Evolutionary conservation across 2,113 vertebrate species (phyloP), one percentile per base, ranked within the genome.

Genomic region (Zosterops hypoxanthus): DNA sequence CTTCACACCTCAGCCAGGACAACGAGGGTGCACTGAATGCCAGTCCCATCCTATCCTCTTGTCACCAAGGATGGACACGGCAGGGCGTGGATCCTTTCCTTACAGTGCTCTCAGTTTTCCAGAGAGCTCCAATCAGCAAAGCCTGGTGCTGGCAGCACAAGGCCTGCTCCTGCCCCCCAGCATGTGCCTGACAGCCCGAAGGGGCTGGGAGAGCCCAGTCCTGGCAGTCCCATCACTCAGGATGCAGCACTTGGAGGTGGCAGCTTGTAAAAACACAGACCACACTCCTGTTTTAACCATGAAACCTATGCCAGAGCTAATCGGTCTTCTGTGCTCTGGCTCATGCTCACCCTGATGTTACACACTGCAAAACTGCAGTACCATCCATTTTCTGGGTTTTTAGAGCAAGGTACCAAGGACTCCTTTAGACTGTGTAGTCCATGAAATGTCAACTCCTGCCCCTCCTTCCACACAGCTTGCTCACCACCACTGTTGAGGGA

Each of bases 291-390:
- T 82, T 78, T 75, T 11, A 92, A 80, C 23, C 2, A 2, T 3
- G 18, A 89, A 44, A 60, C 41, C 28, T 13, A 47, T 19, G 29
- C 26, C 44, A 88, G 34, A 64, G 41, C 14, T 34, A 29, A 33
- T 26, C 8, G 52, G 5, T 41, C 39, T 53, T 42, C 76, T 0
- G 0, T 55, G 66, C 75, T 57, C 50, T 44, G 16, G 50, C 41
- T 93, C 66, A 75, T 1, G 0, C 47, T 76, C 25, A 41, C 18
- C 16, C 16, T 0, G 0, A 24, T 1, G 0, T 44, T n/a, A 76
- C 0, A 5, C 18, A 28, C 34, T 31, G 44, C 44, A 64, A 66
- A 65, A 57, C n/a, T 63, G 8, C 22, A 19, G 53, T 23, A 64
- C 23, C 49, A 31, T 28, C 36, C 31, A 56, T 73, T 39, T 73